These are phyloP conservation scores for Phycodurus eques DNA, from an alignment of 2,113 vertebrate genomes.

Conservation along the genomic window DNA sequence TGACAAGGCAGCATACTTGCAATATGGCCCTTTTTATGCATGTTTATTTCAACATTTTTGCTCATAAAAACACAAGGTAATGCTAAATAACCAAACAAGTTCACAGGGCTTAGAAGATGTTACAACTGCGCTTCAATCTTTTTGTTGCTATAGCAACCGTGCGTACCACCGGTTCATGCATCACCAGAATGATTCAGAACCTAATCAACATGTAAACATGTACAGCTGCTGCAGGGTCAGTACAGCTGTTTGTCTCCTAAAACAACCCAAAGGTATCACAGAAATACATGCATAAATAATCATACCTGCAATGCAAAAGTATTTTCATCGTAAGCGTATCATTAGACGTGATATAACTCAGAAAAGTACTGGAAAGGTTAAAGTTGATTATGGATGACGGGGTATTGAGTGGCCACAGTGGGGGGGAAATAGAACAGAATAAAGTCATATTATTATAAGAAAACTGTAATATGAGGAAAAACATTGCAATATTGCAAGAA, in stretches of 20 bases:
- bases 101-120: neutral
- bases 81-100: neutral
- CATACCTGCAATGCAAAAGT: constrained; percentile 21
- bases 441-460: neutral
- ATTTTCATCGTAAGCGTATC: constrained; percentile 25
- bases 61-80: constrained; percentile 5
- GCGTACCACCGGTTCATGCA: constrained; percentile 15
- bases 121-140: neutral
- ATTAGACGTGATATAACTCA: constrained; percentile 30
- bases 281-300: constrained; percentile 37
- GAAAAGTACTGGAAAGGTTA: constrained; percentile 40
- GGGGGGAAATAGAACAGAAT: neutral
- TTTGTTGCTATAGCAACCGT: neutral
- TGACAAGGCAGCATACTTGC: constrained; percentile 29
- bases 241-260: neutral
- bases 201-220: constrained; percentile 34
- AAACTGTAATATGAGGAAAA: neutral
- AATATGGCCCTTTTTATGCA: constrained; percentile 28
- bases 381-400: neutral
- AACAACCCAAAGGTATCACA: constrained; percentile 36
- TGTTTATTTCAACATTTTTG: constrained; percentile 7
- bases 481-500: neutral
- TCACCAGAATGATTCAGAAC: constrained; percentile 9
- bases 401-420: neutral
- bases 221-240: constrained; percentile 18